These are phyloP conservation scores for Entomobrya proxima DNA, from an alignment of 2,888 invertebrate genomes.

Conservation along the genomic window DNA sequence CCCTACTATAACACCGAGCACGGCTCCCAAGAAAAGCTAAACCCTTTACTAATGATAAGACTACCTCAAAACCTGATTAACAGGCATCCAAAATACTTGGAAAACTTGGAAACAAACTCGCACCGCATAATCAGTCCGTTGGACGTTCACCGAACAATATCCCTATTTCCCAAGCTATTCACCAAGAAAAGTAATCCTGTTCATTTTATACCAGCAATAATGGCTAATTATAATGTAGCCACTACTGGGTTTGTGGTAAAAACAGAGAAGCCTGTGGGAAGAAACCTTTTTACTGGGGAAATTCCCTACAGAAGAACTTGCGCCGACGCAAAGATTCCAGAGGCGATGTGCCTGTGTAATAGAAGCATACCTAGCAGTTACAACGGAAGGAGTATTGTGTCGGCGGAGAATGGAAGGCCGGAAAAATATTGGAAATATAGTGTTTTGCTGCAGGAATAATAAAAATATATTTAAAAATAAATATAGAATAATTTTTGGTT, in stretches of 20 bases:
- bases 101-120: constrained; percentile 56
- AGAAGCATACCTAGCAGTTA: background rate
- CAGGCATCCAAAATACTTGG: constrained; percentile 34
- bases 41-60: constrained; percentile 59
- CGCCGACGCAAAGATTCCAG: constrained; percentile 53
- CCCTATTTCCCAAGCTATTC: constrained; percentile 50
- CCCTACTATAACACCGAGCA: constrained; percentile 59
- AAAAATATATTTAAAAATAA: background rate
- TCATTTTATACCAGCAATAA: background rate
- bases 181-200: background rate
- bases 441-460: background rate
- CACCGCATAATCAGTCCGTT: constrained; percentile 58
- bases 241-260: too few relatives aligned
- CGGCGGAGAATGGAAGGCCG: constrained; percentile 25
- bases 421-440: constrained; percentile 42
- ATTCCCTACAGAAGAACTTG: constrained; percentile 52
- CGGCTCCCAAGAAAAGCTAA: constrained; percentile 60
- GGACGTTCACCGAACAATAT: constrained; percentile 65
- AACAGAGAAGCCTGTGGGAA: background rate
- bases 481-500: too few relatives aligned
- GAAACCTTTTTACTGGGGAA: constrained; percentile 40
- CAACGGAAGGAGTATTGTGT: constrained; percentile 16
- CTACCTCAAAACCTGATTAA: constrained; percentile 47
- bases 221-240: too few relatives aligned
- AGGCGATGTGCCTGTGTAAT: constrained; percentile 54